These are phyloP conservation scores for Aelia acuminata DNA, from an alignment of 2,888 invertebrate genomes.

Conservation along the genomic window DNA sequence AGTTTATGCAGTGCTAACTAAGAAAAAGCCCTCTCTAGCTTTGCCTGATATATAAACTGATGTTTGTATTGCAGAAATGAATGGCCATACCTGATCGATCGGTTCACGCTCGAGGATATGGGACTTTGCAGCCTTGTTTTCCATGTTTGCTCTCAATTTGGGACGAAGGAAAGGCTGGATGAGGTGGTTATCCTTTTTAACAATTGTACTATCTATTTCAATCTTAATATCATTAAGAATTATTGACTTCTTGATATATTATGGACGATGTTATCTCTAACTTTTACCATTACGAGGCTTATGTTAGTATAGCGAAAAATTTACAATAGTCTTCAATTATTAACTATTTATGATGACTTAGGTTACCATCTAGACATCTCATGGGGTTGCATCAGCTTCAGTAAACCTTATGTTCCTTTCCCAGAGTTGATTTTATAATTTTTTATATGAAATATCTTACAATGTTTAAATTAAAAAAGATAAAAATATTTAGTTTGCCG, in stretches of 20 bases:
- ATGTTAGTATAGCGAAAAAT: too few relatives aligned
- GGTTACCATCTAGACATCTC: too few relatives aligned
- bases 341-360: background rate
- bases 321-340: too few relatives aligned
- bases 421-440: too few relatives aligned
- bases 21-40: too few relatives aligned
- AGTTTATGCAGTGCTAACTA: slow-evolving; percentile 60
- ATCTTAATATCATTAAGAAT: background rate
- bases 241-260: background rate
- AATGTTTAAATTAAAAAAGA: too few relatives aligned
- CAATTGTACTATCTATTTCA: background rate
- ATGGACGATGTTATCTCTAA: background rate
- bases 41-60: background rate
- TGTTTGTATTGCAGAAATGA: slow-evolving; percentile 73
- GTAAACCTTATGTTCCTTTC: too few relatives aligned
- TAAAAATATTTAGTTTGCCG: too few relatives aligned
- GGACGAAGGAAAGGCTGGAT: slow-evolving; percentile 77
- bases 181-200: slow-evolving; percentile 74
- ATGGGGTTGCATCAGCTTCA: too few relatives aligned
- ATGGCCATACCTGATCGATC: slow-evolving; percentile 81
- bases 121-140: slow-evolving; percentile 84
- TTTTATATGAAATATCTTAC: too few relatives aligned
- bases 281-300: too few relatives aligned
- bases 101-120: slow-evolving; percentile 88
- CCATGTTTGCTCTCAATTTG: slow-evolving; percentile 78